phyloP scores from a whole-genome alignment of 2,113 vertebrate species.

The Todiramphus chloris region DNA sequence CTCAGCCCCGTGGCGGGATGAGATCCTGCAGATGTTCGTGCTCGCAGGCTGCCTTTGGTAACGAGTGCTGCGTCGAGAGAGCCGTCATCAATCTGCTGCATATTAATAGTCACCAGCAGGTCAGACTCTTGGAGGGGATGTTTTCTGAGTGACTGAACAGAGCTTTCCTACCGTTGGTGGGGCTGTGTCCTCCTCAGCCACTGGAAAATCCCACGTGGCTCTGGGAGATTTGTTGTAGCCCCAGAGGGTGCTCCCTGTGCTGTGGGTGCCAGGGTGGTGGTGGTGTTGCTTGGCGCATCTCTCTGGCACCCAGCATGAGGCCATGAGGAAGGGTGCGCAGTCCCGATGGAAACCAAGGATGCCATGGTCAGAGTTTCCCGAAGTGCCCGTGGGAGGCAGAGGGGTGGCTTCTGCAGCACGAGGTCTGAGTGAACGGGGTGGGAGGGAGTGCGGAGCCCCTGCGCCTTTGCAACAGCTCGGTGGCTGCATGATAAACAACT shows the following conservation, averaged over 20 bases:
- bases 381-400: background rate
- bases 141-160: accelerated
- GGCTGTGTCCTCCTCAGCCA: accelerated
- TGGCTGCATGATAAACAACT: conserved; percentile 45
- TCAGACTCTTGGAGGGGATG: background rate
- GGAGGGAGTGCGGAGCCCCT: conserved; percentile 19
- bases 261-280: background rate
- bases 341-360: background rate
- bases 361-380: accelerated
- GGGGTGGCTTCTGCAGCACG: background rate
- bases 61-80: accelerated
- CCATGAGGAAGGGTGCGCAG: accelerated
- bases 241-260: background rate
- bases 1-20: background rate
- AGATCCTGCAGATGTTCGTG: background rate
- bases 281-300: accelerated
- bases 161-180: background rate
- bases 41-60: background rate
- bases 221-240: background rate
- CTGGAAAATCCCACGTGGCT: background rate
- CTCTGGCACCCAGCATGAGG: background rate
- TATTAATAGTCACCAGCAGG: background rate
- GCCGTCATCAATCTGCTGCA: background rate
- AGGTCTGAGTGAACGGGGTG: background rate
- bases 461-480: background rate